Conservation (phyloP, 2,113 vertebrate species). For the Solenodon paradoxus region DNA sequence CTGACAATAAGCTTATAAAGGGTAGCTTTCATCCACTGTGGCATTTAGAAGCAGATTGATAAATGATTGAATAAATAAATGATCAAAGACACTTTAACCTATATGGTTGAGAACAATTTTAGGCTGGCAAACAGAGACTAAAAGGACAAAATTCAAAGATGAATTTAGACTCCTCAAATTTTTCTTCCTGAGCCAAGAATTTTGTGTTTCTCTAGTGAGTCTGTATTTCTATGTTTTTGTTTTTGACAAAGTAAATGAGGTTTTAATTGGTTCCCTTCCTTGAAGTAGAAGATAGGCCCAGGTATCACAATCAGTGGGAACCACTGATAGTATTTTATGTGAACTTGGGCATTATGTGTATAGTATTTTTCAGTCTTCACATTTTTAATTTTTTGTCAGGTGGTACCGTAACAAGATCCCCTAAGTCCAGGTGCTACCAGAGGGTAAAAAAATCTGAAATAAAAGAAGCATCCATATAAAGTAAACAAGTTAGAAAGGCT, state of each 20-base stretch:
- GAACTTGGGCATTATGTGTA: background rate
- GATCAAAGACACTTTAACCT: background rate
- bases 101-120: background rate
- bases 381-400: constrained; percentile 61
- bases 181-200: background rate
- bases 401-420: constrained; percentile 40
- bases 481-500: constrained; percentile 68
- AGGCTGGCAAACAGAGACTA: background rate
- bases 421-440: constrained; percentile 28
- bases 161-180: background rate
- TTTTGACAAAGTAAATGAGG: constrained; percentile 37
- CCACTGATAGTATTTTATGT: background rate
- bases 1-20: background rate
- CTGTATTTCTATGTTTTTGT: background rate
- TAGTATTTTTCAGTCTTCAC: constrained; percentile 9
- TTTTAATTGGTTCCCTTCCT: constrained; percentile 37
- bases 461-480: constrained; percentile 59
- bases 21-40: background rate
- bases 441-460: background rate
- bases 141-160: background rate
- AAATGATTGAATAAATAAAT: background rate
- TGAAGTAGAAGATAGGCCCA: background rate
- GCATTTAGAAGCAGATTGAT: background rate
- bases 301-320: background rate
- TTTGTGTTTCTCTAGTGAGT: constrained; percentile 16